Base-by-base conservation (phyloP, 2,888 invertebrate genomes). In the Galeruca laticollis region DNA sequence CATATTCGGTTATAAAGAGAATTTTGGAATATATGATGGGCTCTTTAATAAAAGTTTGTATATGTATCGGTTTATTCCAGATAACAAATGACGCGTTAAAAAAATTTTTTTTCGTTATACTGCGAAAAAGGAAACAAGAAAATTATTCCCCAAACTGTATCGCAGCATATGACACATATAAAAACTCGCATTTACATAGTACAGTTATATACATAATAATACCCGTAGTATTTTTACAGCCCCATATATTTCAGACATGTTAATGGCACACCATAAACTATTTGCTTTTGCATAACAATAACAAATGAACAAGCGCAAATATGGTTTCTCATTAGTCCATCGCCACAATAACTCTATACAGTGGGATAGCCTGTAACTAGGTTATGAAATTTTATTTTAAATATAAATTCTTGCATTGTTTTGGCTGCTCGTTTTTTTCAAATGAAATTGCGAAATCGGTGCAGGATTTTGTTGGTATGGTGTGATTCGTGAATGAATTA, bases 111-210 rank as follows among this genome's bases (percentile, higher is more conserved):
- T 37, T 37, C 37, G 13, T 9, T 11, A 37, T 43, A 15, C 0
- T 2, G 5, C 13, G n/a, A 43, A 43, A 2, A 43, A 43, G 4
- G 52, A 51, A 62, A 62, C 9, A 49, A 51, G 21, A 52, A 54
- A 33, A 35, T 35, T 21, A 33, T 33, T 4, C 21, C 15, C 13
- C 26, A 31, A 71, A 56, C 68, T 60, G 64, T 71, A 60, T 65
- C 31, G 61, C 71, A 54, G 54, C 71, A 69, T 76, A 68, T 75
- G 75, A 71, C 74, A 76, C 76, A 79, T 79, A 77, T 54, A 68
- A 70, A 70, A 70, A 43, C 35, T 59, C 35, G 43, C 62, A 68
- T 67, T 67, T 49, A 56, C 63, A 66, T 60, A 68, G 57, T 57
- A 60, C 59, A 56, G 43, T 54, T 54, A 47, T 56, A 49, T 40